These are phyloP conservation scores for Brachyistius frenatus DNA, from an alignment of 2,113 vertebrate species.

Conservation along the genomic window DNA sequence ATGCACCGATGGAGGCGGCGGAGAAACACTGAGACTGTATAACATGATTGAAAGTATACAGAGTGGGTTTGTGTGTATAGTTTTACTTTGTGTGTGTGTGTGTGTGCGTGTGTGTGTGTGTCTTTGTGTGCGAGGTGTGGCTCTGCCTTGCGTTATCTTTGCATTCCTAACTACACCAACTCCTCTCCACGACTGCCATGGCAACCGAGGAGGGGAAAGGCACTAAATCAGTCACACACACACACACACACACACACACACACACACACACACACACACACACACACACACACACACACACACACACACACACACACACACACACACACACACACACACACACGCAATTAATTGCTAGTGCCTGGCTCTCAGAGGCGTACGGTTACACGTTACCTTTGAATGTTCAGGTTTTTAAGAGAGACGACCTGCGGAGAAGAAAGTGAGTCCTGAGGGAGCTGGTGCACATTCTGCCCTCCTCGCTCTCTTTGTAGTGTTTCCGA, in stretches of 20 bases:
- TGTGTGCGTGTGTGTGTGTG: slow-evolving; percentile 26
- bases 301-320: slow-evolving; percentile 44
- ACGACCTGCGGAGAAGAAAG: slow-evolving; percentile 74
- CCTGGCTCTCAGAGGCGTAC: slow-evolving; percentile 75
- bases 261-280: slow-evolving; percentile 39
- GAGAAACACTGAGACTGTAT: slow-evolving; percentile 51
- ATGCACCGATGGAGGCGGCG: slow-evolving; percentile 55
- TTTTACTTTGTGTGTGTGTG: slow-evolving; percentile 27
- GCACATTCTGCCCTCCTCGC: slow-evolving; percentile 24
- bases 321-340: slow-evolving; percentile 39
- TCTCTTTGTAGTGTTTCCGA: slow-evolving; percentile 63
- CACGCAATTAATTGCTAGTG: slow-evolving; percentile 63
- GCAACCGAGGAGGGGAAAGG: slow-evolving; percentile 66
- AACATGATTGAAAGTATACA: slow-evolving; percentile 47
- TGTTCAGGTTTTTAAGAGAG: slow-evolving; percentile 66
- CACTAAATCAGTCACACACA: slow-evolving; percentile 70
- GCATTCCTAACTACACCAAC: slow-evolving; percentile 75
- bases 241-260: slow-evolving; percentile 44
- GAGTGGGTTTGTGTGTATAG: slow-evolving; percentile 50
- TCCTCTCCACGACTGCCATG: slow-evolving; percentile 66
- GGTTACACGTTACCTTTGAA: slow-evolving; percentile 73
- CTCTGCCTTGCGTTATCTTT: slow-evolving; percentile 71
- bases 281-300: slow-evolving; percentile 56
- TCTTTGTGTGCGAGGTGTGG: slow-evolving; percentile 56
- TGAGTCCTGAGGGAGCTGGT: slow-evolving; percentile 58